phyloP scores from a whole-genome alignment of 2,888 invertebrate genomes.

The Spodoptera exigua region DNA sequence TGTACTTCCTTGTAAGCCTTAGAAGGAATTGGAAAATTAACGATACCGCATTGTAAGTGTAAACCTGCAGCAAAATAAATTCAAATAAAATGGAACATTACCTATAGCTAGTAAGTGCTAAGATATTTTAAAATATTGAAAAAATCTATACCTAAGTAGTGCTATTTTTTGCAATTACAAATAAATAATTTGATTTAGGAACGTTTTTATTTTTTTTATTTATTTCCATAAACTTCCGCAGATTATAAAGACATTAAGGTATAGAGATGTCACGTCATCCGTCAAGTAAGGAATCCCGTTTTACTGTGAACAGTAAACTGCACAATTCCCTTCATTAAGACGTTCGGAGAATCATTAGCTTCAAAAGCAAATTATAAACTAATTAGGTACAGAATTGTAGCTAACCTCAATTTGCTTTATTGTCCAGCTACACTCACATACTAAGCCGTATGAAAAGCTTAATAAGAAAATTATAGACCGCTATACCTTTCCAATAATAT shows the following conservation, averaged over 20 bases:
- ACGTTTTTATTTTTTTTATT: too few relatives aligned
- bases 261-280: not conserved
- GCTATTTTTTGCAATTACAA: too few relatives aligned
- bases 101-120: too few relatives aligned
- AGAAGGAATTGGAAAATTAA: slow-evolving; percentile 30
- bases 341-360: slow-evolving; percentile 21
- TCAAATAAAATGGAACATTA: too few relatives aligned
- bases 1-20: slow-evolving; percentile 29
- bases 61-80: not conserved
- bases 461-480: slow-evolving; percentile 36
- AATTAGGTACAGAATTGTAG: slow-evolving; percentile 14
- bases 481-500: slow-evolving; percentile 3
- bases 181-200: too few relatives aligned
- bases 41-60: not conserved
- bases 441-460: slow-evolving; percentile 18
- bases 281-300: slow-evolving; percentile 25
- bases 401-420: slow-evolving; percentile 23
- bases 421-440: slow-evolving; percentile 4
- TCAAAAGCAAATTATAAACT: slow-evolving; percentile 40
- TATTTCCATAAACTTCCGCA: too few relatives aligned
- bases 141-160: too few relatives aligned
- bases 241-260: slow-evolving; percentile 3
- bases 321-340: slow-evolving; percentile 29
- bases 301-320: slow-evolving; percentile 17
- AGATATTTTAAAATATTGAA: too few relatives aligned